A percentile compares a stretch with the other conserved stretches of the same genome.
phyloP scores from a whole-genome alignment of 2,888 invertebrate genomes.

The Diabrotica balteata region DNA sequence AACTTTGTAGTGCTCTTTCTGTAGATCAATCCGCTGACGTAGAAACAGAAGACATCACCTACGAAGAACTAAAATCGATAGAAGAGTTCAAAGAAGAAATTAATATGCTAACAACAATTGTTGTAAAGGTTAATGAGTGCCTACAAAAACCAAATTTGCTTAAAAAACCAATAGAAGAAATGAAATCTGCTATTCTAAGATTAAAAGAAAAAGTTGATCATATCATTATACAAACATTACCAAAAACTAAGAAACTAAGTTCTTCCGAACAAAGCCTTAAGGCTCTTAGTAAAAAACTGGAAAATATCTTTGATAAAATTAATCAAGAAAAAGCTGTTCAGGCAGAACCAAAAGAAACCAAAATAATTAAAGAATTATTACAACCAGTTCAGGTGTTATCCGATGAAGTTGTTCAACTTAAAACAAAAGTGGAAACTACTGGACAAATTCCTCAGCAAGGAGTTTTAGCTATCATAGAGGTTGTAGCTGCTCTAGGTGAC shows the following conservation, averaged over 20 bases:
- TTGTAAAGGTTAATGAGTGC: slow-evolving; percentile 28
- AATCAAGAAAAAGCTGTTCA: not conserved
- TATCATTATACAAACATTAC: slow-evolving; percentile 8
- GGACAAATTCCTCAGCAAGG: not conserved
- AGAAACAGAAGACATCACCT: slow-evolving; percentile 7
- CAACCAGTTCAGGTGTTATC: not conserved
- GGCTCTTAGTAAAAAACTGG: slow-evolving; percentile 24
- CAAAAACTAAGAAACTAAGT: slow-evolving; percentile 24
- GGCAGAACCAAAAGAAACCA: not conserved
- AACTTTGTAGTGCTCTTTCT: not conserved
- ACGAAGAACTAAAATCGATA: not conserved
- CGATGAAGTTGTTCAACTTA: not conserved
- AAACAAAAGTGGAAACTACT: not conserved
- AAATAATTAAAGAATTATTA: not conserved
- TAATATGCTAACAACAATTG: slow-evolving; percentile 11
- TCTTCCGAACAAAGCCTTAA: slow-evolving; percentile 27
- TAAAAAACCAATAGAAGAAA: slow-evolving; percentile 36
- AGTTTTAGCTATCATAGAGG: slow-evolving; percentile 31
- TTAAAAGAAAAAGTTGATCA: slow-evolving; percentile 30
- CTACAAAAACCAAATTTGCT: slow-evolving; percentile 34
- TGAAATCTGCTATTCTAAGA: slow-evolving; percentile 32
- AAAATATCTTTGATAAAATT: not conserved
- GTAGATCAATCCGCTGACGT: slow-evolving; percentile 7
- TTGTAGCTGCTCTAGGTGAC: slow-evolving; percentile 30
- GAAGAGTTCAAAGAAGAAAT: slow-evolving; percentile 19